Evolutionary conservation across 2,113 vertebrate species (phyloP).

Genomic region (Cyanoderma ruficeps): DNA sequence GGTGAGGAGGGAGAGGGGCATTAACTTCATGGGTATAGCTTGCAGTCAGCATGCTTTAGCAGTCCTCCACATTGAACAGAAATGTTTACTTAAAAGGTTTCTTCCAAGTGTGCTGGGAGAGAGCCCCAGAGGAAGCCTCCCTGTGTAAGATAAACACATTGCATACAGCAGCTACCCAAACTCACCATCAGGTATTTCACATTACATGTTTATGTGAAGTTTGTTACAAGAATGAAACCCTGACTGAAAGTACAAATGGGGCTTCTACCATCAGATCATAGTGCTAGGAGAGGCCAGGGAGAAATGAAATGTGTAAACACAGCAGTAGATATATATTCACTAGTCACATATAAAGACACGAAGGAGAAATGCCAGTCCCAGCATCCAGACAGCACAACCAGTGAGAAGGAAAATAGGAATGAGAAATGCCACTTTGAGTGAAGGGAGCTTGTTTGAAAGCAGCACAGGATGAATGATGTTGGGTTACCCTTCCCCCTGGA

Average conservation of each 20-base stretch:
- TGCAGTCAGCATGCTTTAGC: background rate
- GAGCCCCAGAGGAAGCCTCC: background rate
- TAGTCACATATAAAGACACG: background rate
- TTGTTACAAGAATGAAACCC: background rate
- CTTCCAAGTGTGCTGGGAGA: background rate
- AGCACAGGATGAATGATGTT: fast-evolving
- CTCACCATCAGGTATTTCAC: background rate
- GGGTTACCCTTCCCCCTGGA: background rate
- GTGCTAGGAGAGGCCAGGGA: background rate
- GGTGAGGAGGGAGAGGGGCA: background rate
- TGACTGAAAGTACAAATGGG: background rate
- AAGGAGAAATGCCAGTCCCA: background rate
- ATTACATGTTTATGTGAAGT: background rate
- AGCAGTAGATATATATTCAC: background rate
- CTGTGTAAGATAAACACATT: background rate
- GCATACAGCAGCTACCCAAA: background rate
- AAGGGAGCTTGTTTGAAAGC: background rate
- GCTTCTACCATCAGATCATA: background rate
- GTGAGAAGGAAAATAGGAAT: background rate
- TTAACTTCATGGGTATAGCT: background rate
- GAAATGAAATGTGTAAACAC: background rate
- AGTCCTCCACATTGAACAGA: background rate
- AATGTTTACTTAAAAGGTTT: background rate
- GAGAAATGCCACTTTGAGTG: background rate
- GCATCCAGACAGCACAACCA: background rate